Conservation (phyloP, 2,113 vertebrate genomes). For the Chaetorhynchus papuensis region DNA sequence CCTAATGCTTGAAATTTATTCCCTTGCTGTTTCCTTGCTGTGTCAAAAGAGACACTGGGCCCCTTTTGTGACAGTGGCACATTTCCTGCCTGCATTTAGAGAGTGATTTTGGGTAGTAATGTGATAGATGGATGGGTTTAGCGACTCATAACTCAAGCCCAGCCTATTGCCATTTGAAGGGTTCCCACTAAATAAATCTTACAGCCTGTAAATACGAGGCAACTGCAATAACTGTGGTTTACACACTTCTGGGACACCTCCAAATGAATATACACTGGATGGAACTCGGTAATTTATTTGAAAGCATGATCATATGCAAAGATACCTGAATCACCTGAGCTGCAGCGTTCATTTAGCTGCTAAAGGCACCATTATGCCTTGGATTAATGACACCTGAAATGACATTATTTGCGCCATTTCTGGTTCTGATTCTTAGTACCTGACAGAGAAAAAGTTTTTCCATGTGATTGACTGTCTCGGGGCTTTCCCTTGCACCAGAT, state of each 20-base stretch:
- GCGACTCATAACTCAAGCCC: constrained; percentile 6
- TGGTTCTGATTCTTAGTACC: background rate
- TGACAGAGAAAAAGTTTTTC: background rate
- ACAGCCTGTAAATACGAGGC: background rate
- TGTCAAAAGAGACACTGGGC: background rate
- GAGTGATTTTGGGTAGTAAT: background rate
- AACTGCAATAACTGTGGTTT: background rate
- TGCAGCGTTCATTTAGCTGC: constrained; percentile 5
- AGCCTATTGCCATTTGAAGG: background rate
- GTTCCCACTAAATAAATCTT: constrained; percentile 37
- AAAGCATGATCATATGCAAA: constrained; percentile 26
- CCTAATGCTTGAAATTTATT: constrained; percentile 9
- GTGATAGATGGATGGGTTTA: background rate
- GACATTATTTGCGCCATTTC: constrained; percentile 29
- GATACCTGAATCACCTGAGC: constrained; percentile 27
- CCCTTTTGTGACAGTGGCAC: background rate
- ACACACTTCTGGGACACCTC: background rate
- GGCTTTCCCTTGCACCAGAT: background rate
- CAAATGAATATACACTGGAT: background rate
- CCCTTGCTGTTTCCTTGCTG: background rate
- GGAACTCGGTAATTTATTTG: background rate
- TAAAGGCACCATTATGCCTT: constrained; percentile 3
- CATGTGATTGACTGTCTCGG: background rate
- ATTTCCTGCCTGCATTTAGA: constrained; percentile 13
- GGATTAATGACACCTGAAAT: constrained; percentile 49